Conservation (phyloP, 37 sponge, comb jelly and placozoan genomes). For the Diacarnus erythraeanus region DNA sequence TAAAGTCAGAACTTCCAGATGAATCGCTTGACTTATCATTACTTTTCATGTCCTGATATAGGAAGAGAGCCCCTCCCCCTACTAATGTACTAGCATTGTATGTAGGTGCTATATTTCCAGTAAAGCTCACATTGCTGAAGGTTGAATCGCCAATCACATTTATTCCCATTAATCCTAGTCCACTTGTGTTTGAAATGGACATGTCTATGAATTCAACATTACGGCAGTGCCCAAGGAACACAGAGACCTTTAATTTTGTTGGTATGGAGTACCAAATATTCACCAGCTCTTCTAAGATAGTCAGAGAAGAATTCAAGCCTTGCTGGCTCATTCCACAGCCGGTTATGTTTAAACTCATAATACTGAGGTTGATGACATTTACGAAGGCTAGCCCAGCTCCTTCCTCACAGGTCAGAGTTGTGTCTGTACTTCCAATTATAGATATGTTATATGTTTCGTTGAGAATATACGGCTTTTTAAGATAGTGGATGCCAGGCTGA, state of each 20-base stretch:
- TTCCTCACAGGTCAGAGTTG: not conserved
- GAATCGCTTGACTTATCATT: no score
- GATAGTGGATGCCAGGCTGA: not conserved
- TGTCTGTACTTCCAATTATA: not conserved
- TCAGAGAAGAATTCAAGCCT: not conserved
- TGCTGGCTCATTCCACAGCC: not conserved
- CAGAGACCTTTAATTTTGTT: not conserved
- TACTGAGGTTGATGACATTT: not conserved
- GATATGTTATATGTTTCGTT: not conserved
- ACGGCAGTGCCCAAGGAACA: not conserved
- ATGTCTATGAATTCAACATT: not conserved
- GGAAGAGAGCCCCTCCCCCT: not conserved
- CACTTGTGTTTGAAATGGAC: not conserved
- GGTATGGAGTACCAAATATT: constrained; percentile 11
- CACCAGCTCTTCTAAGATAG: not conserved
- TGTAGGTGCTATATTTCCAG: not conserved
- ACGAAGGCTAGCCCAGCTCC: not conserved
- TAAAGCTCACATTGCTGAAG: not conserved
- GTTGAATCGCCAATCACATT: not conserved
- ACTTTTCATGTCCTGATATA: not conserved
- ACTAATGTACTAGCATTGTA: no score
- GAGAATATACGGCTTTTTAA: no score
- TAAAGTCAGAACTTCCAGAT: no score
- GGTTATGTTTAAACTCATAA: no score
- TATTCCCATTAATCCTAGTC: not conserved